phyloP scores from a whole-genome alignment of 2,797 vertebrate genomes.

The Ibycter americanus region DNA sequence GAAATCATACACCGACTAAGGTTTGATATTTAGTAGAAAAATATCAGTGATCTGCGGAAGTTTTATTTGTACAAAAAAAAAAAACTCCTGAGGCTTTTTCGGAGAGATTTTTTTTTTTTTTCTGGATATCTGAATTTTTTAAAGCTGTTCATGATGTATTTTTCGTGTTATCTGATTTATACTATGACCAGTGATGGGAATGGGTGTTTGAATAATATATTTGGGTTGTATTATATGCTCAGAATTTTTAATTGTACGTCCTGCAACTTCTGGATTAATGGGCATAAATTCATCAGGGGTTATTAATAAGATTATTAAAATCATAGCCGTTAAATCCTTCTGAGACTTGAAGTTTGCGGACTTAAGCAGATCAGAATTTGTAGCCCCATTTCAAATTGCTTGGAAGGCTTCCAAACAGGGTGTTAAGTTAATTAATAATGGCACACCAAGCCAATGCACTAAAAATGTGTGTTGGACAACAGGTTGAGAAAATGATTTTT shows the following conservation, averaged over 20 bases:
- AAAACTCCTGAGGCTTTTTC: background rate
- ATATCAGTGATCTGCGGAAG: background rate
- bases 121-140: background rate
- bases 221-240: background rate
- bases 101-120: background rate
- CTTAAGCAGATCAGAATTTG: constrained; percentile 3
- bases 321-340: constrained; percentile 1
- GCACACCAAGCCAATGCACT: background rate
- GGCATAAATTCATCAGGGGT: constrained; percentile 9
- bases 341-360: background rate
- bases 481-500: background rate
- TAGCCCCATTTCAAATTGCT: background rate
- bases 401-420: background rate
- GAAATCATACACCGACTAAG: background rate
- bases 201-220: background rate
- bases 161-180: constrained; percentile 1
- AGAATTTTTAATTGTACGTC: constrained; percentile 36
- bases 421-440: background rate
- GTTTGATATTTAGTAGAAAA: background rate
- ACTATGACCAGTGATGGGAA: background rate
- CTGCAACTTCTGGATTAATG: constrained; percentile 30
- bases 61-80: constrained; percentile 44
- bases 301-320: constrained; percentile 51
- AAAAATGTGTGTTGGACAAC: background rate
- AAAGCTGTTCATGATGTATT: constrained; percentile 10